These are phyloP conservation scores for Nymphalis urticae DNA, from an alignment of 2,888 invertebrate species.

Conservation along the genomic window DNA sequence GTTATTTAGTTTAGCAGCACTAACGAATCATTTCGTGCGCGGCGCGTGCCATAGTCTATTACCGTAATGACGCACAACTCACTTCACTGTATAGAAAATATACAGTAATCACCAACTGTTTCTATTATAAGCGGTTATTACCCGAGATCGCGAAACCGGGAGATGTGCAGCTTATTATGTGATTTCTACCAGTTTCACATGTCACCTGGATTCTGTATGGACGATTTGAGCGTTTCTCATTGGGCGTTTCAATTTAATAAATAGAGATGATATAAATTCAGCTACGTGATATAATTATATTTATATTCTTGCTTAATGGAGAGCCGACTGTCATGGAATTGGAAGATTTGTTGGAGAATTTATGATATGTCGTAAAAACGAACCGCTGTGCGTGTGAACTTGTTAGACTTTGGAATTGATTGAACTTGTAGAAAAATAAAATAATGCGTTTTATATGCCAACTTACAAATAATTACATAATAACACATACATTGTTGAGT, in stretches of 20 bases:
- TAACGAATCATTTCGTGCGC: conserved; percentile 41
- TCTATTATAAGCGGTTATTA: conserved; percentile 56
- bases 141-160: conserved; percentile 40
- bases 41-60: conserved; percentile 59
- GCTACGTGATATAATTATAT: neutral
- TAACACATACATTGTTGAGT: too few relatives aligned
- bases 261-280: too few relatives aligned
- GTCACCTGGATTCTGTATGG: conserved; percentile 35
- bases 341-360: neutral
- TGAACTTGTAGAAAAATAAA: too few relatives aligned
- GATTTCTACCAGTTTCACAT: conserved; percentile 50
- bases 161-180: conserved; percentile 46
- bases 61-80: conserved; percentile 60
- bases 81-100: conserved; percentile 57
- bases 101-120: conserved; percentile 62
- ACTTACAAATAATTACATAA: too few relatives aligned
- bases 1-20: conserved; percentile 44
- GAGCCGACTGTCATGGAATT: neutral
- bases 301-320: neutral
- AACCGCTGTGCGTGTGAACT: too few relatives aligned
- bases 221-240: neutral
- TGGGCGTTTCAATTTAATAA: neutral
- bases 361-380: too few relatives aligned
- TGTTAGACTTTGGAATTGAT: too few relatives aligned
- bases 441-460: too few relatives aligned